Percentiles rank a stretch among this genome's conserved stretches.
phyloP scores from a whole-genome alignment of 2,113 vertebrate genomes.

The Tragelaphus imberbis region DNA sequence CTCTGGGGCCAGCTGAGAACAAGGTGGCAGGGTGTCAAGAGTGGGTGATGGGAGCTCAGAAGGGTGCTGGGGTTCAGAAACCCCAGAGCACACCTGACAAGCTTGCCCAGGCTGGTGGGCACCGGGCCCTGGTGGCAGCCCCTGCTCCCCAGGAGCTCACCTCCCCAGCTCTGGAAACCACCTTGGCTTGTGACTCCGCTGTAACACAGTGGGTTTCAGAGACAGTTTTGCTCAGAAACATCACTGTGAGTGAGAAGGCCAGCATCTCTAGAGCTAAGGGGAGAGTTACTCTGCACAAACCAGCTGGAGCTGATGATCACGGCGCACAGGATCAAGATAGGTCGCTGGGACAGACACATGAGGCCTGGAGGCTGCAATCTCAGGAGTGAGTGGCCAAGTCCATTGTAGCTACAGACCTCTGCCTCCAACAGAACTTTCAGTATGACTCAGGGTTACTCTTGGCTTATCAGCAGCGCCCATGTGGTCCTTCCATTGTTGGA shows the following conservation, averaged over 20 bases:
- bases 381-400: neutral
- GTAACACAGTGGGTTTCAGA: neutral
- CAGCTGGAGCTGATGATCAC: neutral
- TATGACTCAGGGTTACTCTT: fast-evolving
- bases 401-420: neutral
- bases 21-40: fast-evolving
- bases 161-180: neutral
- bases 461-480: fast-evolving
- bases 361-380: neutral
- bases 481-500: neutral
- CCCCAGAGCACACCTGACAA: neutral
- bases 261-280: neutral
- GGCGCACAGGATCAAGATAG: fast-evolving
- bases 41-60: neutral
- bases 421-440: fast-evolving
- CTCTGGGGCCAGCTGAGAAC: neutral
- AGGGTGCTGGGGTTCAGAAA: neutral
- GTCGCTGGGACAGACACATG: neutral
- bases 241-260: neutral
- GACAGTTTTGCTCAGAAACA: neutral
- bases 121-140: fast-evolving
- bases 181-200: neutral
- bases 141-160: too few species aligned
- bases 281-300: neutral
- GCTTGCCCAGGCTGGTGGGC: neutral